phyloP scores from a whole-genome alignment of 92 coral and sea anemone genomes.

The Epizoanthus illoricatus region DNA sequence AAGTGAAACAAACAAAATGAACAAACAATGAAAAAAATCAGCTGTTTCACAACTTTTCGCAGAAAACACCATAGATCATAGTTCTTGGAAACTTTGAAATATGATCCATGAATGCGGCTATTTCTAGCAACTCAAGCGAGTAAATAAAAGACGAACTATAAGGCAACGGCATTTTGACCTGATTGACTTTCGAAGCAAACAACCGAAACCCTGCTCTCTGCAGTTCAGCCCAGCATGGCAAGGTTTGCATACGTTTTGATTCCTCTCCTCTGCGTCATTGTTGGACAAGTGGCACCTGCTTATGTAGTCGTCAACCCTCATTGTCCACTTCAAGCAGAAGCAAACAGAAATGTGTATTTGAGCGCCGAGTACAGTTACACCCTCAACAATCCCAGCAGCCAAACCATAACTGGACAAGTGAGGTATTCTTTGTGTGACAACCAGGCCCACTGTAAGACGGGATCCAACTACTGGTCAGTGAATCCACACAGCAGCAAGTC shows the following conservation, averaged over 20 bases:
- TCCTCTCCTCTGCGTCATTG: not conserved
- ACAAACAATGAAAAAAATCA: too few species aligned
- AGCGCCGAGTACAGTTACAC: conserved; percentile 1
- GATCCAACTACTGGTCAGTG: not conserved
- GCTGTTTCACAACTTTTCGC: too few species aligned
- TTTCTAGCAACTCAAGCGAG: too few species aligned
- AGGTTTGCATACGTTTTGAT: not conserved
- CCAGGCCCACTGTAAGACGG: not conserved
- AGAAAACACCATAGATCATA: too few species aligned
- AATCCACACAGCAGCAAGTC: not conserved
- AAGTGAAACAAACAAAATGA: too few species aligned
- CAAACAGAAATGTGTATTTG: not conserved
- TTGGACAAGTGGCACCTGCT: not conserved
- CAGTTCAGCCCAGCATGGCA: not conserved
- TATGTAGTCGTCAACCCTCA: not conserved
- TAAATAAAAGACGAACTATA: too few species aligned
- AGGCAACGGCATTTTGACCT: too few species aligned
- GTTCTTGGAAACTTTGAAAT: too few species aligned
- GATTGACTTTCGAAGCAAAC: too few species aligned
- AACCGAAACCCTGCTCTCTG: not conserved
- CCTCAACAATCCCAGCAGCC: conserved; percentile 12
- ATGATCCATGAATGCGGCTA: too few species aligned
- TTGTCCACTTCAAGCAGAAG: conserved; percentile 5
- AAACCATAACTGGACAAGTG: not conserved
- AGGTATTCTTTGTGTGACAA: not conserved